A percentile compares a stretch with the other conserved stretches of the same genome.
Evolutionary conservation across 2,888 invertebrate genomes (phyloP).

Genomic region (Candidula unifasciata): DNA sequence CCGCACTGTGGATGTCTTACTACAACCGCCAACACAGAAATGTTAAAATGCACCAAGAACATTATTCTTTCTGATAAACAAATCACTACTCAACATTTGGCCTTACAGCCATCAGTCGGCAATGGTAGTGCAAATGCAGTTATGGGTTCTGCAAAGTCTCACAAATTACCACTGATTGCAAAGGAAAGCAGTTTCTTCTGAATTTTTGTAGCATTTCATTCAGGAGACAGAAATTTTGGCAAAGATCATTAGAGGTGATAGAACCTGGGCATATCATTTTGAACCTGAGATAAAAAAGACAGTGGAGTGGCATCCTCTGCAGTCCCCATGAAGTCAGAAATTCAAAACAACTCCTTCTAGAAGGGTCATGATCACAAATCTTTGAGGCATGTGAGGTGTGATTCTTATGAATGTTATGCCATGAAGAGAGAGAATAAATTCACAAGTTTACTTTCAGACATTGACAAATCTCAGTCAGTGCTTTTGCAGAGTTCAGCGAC

Average conservation of each 20-base stretch:
- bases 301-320: neutral
- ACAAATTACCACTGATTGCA: slow-evolving; percentile 20
- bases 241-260: neutral
- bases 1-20: neutral
- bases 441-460: slow-evolving; percentile 2
- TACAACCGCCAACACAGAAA: neutral
- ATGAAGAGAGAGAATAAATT: slow-evolving; percentile 2
- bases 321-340: neutral
- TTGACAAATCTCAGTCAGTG: neutral
- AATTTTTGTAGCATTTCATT: neutral
- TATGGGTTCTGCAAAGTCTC: slow-evolving; percentile 3
- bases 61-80: neutral
- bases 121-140: slow-evolving; percentile 13
- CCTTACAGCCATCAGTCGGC: slow-evolving; percentile 7
- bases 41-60: slow-evolving; percentile 1
- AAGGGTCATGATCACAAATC: slow-evolving; percentile 1
- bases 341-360: slow-evolving; percentile 5
- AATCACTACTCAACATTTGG: slow-evolving; percentile 10
- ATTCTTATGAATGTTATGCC: neutral
- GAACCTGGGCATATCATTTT: slow-evolving; percentile 15
- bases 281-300: slow-evolving; percentile 14
- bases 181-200: slow-evolving; percentile 15
- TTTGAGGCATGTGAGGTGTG: neutral
- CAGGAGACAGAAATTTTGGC: neutral
- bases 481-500: neutral